Conservation (phyloP, 2,113 vertebrate species). For the Mobula hypostoma region DNA sequence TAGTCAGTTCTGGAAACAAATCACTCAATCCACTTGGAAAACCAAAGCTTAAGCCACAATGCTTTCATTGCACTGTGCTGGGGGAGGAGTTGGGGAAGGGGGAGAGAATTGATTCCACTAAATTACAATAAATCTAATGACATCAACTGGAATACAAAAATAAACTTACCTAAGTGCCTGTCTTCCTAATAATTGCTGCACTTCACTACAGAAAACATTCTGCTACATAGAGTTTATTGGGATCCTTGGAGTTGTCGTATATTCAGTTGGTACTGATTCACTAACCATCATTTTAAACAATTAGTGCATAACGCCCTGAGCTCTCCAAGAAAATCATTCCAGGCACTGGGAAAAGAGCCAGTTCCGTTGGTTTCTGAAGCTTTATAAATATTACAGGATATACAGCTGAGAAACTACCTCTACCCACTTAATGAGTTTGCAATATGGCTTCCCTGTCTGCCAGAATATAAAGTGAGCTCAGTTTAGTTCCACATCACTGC, state of each 20-base stretch:
- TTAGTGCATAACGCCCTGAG: not conserved
- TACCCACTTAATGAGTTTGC: not conserved
- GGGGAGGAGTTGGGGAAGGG: not conserved
- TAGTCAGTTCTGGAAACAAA: not conserved
- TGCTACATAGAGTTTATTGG: not conserved
- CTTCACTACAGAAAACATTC: not conserved
- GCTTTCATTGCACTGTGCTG: too few species aligned
- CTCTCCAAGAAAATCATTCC: not conserved
- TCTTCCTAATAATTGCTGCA: not conserved
- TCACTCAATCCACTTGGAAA: not conserved
- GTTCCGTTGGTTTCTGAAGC: constrained; percentile 20
- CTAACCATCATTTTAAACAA: constrained; percentile 15
- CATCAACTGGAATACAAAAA: not conserved
- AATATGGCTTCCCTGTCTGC: constrained; percentile 35
- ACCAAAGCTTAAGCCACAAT: not conserved
- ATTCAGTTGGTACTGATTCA: not conserved
- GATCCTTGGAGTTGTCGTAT: not conserved
- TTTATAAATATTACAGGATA: constrained; percentile 19
- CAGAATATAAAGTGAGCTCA: constrained; percentile 32
- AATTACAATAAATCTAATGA: not conserved
- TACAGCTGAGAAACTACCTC: constrained; percentile 22
- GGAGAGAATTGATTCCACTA: not conserved
- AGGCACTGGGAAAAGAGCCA: constrained; percentile 28
- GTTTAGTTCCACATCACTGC: constrained; percentile 2
- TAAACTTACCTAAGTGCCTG: not conserved